Base-by-base conservation (phyloP, 2,797 vertebrate genomes). In the Gobio occitaniae region DNA sequence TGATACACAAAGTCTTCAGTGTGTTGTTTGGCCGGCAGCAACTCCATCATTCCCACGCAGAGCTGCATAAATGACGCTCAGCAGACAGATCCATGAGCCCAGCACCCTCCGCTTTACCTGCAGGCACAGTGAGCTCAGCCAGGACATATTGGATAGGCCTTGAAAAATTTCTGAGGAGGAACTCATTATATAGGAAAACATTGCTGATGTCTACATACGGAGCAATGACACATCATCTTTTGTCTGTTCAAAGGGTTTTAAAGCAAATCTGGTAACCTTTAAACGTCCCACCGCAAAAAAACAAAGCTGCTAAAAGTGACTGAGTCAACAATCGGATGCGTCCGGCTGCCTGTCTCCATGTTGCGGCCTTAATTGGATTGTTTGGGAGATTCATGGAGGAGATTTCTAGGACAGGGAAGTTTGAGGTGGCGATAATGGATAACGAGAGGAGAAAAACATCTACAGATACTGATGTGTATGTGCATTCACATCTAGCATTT, bases 61-160 rank as follows among this genome's bases (percentile, higher is more conserved):
- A 84, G 84, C n/a, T 82, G 50, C 87, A 85, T 88, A 84, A 89
- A 90, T 86, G 82, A 83, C 77, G 71, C 59, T 89, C 86, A 84
- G 88, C 85, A 86, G 80, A 83, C 88, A 89, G 86, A 89, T 83
- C 84, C 84, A 86, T 88, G 87, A 88, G 75, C 83, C 84, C 78
- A 74, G n/a, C 84, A 82, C 52, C 48, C 75, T 78, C 71, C 74
- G 66, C 86, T 82, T 78, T 89, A 89, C 86, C 87, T 89, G 70
- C 78, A 80, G 86, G 87, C 82, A 70, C 41, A 54, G 70, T 68
- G 70, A 75, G 52, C 78, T 63, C 79, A 85, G 78, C 50, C 84
- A 50, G 75, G 84, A 86, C 84, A 85, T 86, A 86, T 83, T 86
- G 85, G 50, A 83, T 85, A 90, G 82, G 84, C 69, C 83, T 78